Base-by-base conservation (phyloP, 2,113 vertebrate species). In the Callospermophilus lateralis region DNA sequence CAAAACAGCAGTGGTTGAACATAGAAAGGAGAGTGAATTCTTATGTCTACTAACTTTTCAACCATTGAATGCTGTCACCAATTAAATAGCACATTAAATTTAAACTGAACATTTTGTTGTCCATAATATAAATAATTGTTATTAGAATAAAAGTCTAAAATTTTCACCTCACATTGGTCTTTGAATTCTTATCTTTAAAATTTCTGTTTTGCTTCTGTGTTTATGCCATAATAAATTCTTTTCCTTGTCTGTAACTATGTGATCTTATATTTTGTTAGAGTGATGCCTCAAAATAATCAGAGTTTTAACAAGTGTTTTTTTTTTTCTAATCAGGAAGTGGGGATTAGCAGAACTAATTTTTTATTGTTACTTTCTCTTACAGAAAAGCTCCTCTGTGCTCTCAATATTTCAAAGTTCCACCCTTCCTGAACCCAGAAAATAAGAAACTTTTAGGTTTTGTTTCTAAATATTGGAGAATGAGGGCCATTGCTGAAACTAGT, bases 361-460 rank as follows among this genome's bases (percentile, higher is more conserved):
- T 84, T 77, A 65, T 61, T 34, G 85, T 89, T 34, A 78, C 13
- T 7, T 15, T 76, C 20, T 34, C 63, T 80, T 51, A 76, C 3
- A 85, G 53, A 94, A 90, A 95, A 85, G 5, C 10, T 89, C 42
- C 73, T 94, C 55, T 89, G 78, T 51, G 55, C 68, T 97, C 84
- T 89, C 83, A 42, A 80, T 86, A 76, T 67, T 94, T 94, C 74
- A 93, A 83, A 97, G 37, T 78, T 87, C 96, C 96, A 96, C 51
- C 15, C 63, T 91, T 95, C 39, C 70, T 93, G 96, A 90, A 72
- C 1, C 26, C 19, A 68, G 37, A 10, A 96, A 72, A 95, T 80
- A 95, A 96, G 84, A 89, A 89, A 89, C 17, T 92, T 74, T 48
- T 9, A 45, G 20, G 58, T 26, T 4, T 81, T 93, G 53, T 72